phyloP scores from a whole-genome alignment of 1,140 invertebrate species.

The Aphaenogaster floridana region DNA sequence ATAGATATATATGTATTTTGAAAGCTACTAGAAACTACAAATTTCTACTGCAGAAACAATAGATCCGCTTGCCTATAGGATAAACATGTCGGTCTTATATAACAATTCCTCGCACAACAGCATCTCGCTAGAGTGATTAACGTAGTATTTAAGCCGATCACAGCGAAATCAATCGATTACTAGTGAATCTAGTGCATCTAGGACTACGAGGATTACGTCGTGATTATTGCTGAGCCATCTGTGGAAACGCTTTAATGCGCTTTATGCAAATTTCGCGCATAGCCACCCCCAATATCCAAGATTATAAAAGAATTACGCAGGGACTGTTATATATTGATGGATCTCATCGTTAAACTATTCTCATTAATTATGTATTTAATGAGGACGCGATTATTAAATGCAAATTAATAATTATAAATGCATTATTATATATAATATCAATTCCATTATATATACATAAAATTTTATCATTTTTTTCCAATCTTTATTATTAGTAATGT shows the following conservation, averaged over 20 bases:
- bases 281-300: conserved; percentile 68
- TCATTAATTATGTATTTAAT: conserved; percentile 45
- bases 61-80: neutral
- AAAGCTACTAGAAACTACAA: neutral
- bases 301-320: conserved; percentile 61
- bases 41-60: neutral
- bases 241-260: conserved; percentile 75
- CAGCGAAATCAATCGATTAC: conserved; percentile 77
- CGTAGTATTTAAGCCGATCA: conserved; percentile 76
- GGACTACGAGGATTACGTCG: conserved; percentile 70
- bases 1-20: neutral
- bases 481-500: conserved; percentile 1
- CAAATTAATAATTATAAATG: conserved; percentile 27
- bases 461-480: neutral
- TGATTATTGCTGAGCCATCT: conserved; percentile 76
- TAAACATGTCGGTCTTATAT: conserved; percentile 50
- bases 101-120: conserved; percentile 65
- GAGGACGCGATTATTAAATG: conserved; percentile 26
- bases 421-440: neutral
- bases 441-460: neutral
- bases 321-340: conserved; percentile 10
- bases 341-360: conserved; percentile 25
- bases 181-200: conserved; percentile 65
- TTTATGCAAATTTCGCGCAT: conserved; percentile 75
- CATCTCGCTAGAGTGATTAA: conserved; percentile 73